Evolutionary conservation across 53 echinoderm and acorn worm species (phyloP), one percentile per base, ranked within the genome.

Genomic region (Henricia sp.): DNA sequence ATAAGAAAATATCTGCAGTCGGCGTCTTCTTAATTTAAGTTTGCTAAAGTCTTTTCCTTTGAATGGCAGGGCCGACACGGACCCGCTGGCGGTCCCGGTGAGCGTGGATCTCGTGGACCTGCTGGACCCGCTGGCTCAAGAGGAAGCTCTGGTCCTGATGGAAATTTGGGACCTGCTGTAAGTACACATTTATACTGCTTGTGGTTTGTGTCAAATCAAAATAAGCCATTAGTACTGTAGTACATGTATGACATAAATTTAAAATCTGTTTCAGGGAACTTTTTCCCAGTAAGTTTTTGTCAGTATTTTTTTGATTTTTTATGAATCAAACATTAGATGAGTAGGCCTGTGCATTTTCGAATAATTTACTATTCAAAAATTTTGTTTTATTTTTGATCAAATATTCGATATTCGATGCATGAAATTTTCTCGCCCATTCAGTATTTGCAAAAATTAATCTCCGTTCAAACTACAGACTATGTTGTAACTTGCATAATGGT

Each of bases 81-180:
- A 20, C 38, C 57, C 2, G 10, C 8, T 12, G 91, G 91, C 53
- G 44, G 36, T 8, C 56, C 13, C 30, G 91, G 91, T 67, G 87
- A 87, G 68, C 74, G 71, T 68, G 91, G 91, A 51, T 20, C 37
- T 16, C 87, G 91, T 51, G 91, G 91, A 35, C 56, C 74, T 10
- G 68, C 71, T 69, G 91, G 85, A 72, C 62, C 60, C n/a, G 72
- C 60, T 24, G 85, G 85, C 19, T 26, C 71, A 60, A 36, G 72
- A 34, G 85, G 85, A 12, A 38, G 44, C 59, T 3, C 44, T 29
- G 84, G 84, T 37, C 19, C 84, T 10, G 84, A 84, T 41, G 84
- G 84, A 20, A 39, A 54, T 20, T 39, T 28, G 28, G 84, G 84
- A 58, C 41, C 70, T 16, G 52, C 70, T 54, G 84, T 84, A 84